These are phyloP conservation scores for Dipodomys ordii DNA, from an alignment of 2,113 vertebrate species.

Conservation along the genomic window DNA sequence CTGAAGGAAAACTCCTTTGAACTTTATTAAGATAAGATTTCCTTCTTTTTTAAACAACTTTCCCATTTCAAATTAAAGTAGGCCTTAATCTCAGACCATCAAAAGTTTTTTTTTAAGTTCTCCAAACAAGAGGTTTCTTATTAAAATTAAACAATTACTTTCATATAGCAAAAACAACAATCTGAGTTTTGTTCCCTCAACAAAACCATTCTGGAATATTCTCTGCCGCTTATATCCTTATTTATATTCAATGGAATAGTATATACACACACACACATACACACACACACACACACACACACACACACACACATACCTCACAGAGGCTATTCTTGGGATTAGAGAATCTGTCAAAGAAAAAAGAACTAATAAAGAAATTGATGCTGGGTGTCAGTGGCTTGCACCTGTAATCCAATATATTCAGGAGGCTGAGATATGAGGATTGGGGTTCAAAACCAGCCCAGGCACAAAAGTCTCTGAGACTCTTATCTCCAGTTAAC, in stretches of 20 bases:
- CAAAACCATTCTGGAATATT: slow-evolving; percentile 38
- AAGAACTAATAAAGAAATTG: slow-evolving; percentile 37
- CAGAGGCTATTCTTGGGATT: neutral
- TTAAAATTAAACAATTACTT: neutral
- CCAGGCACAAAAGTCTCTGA: too few species aligned
- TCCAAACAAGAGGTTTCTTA: slow-evolving; percentile 2
- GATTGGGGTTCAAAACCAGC: too few species aligned
- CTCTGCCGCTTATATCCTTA: neutral
- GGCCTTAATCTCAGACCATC: neutral
- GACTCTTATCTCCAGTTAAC: too few species aligned
- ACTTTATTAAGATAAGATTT: neutral
- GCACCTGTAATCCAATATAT: too few species aligned
- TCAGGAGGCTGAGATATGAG: too few species aligned
- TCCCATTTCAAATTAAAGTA: neutral
- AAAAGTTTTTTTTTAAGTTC: neutral
- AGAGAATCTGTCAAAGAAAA: slow-evolving; percentile 5
- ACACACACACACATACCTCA: too few species aligned
- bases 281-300: neutral
- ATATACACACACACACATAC: neutral
- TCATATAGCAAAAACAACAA: neutral
- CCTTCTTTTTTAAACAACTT: slow-evolving; percentile 1
- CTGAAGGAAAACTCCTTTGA: slow-evolving; percentile 15
- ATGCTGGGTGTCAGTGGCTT: too few species aligned
- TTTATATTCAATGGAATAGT: neutral
- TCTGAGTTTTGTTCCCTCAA: slow-evolving; percentile 19